Conservation (phyloP, 2,888 invertebrate genomes). For the Strigamia transsilvanica region DNA sequence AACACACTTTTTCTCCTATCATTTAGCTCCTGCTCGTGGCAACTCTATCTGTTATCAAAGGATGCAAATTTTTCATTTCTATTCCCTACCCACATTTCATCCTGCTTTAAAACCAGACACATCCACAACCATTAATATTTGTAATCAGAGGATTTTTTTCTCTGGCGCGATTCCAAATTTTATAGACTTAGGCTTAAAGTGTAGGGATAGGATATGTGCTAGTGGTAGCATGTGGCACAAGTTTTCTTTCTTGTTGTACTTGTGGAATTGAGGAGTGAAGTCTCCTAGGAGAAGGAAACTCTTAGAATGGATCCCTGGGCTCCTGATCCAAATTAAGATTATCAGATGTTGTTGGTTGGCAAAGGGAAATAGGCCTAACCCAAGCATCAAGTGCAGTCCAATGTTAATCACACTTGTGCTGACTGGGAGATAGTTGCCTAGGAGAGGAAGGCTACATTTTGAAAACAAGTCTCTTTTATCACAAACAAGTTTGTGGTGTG, state of each 20-base stretch:
- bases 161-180: constrained; percentile 20
- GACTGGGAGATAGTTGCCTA: constrained; percentile 49
- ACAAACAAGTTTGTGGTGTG: constrained; percentile 48
- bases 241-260: constrained; percentile 43
- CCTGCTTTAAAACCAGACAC: neutral
- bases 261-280: constrained; percentile 26
- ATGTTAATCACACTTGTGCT: constrained; percentile 48
- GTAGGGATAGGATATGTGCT: neutral
- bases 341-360: constrained; percentile 38
- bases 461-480: constrained; percentile 46
- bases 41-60: constrained; percentile 15
- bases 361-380: constrained; percentile 46
- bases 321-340: constrained; percentile 48
- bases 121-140: constrained; percentile 44
- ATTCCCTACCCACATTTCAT: neutral
- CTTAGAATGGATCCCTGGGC: constrained; percentile 43
- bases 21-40: constrained; percentile 13
- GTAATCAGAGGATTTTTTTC: constrained; percentile 14
- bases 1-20: neutral
- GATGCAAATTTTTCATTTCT: constrained; percentile 33
- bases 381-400: constrained; percentile 33
- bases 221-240: constrained; percentile 8
- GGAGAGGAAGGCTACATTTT: constrained; percentile 42
- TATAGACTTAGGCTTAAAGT: constrained; percentile 9
- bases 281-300: constrained; percentile 44